Evolutionary conservation across 2,888 invertebrate genomes (phyloP).

Genomic region (Drosophila cracens): DNA sequence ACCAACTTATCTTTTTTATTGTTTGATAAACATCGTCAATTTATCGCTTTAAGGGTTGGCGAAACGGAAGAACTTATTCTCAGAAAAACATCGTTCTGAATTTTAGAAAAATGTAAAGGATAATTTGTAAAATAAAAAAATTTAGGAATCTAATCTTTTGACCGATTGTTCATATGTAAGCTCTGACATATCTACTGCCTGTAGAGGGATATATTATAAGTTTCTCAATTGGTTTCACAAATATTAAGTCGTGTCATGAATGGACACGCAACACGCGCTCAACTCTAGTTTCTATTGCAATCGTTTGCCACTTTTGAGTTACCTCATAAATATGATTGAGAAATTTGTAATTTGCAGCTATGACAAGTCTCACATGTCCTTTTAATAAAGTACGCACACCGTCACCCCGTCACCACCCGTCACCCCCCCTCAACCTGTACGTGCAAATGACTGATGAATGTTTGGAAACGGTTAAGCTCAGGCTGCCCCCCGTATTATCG

Average conservation of each 20-base stretch:
- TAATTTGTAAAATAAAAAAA: background rate
- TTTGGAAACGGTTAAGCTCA: background rate
- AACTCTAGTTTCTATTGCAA: background rate
- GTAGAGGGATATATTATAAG: background rate
- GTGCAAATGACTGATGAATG: slow-evolving; percentile 59
- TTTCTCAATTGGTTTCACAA: background rate
- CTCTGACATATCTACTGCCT: no score
- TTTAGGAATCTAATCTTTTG: background rate
- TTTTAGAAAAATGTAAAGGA: background rate
- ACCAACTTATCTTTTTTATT: background rate
- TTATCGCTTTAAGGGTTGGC: background rate
- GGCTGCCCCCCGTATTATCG: slow-evolving; percentile 19
- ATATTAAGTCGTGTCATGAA: background rate
- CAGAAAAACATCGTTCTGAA: background rate
- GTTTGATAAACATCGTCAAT: background rate
- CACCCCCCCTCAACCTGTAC: background rate
- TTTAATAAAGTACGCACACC: slow-evolving; percentile 18
- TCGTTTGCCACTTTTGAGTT: background rate
- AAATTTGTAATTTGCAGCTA: slow-evolving; percentile 57
- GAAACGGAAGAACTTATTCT: background rate
- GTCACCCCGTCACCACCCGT: background rate
- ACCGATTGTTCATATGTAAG: background rate
- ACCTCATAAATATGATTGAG: slow-evolving; percentile 68
- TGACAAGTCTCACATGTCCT: slow-evolving; percentile 40
- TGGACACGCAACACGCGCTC: background rate